A percentile compares a stretch with the other conserved stretches of the same genome.
Evolutionary conservation across 2,797 vertebrate genomes (phyloP).

Genomic region (Syngnathus acus): DNA sequence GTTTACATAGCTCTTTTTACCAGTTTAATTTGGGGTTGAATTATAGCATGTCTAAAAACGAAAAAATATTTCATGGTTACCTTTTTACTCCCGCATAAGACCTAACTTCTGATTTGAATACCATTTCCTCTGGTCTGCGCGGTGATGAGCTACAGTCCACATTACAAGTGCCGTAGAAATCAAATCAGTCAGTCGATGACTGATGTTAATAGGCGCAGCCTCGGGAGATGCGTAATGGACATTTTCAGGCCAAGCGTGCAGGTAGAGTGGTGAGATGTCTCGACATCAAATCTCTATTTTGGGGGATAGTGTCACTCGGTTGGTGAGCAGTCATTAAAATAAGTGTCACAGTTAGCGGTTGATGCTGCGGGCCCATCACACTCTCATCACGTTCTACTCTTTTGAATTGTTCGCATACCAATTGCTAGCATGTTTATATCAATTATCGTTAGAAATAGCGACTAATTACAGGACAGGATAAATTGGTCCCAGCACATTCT

Average conservation of each 20-base stretch:
- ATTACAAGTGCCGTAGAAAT: neutral
- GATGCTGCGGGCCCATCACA: neutral
- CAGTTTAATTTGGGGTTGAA: neutral
- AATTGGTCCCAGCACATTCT: too few species aligned
- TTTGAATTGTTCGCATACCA: neutral
- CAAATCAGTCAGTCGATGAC: conserved; percentile 21
- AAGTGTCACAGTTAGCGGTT: neutral
- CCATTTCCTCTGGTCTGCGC: neutral
- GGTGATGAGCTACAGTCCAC: neutral
- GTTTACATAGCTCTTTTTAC: neutral
- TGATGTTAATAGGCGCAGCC: conserved; percentile 35
- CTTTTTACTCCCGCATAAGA: neutral
- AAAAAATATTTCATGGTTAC: neutral
- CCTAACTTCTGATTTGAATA: neutral
- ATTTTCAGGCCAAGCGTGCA: conserved; percentile 21
- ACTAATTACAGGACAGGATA: too few species aligned
- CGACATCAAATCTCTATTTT: conserved; percentile 27
- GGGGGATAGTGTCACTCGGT: conserved; percentile 18
- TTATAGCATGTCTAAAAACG: neutral
- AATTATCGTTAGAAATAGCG: neutral
- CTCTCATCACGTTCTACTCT: too few species aligned
- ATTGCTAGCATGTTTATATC: neutral
- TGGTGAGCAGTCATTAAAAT: neutral
- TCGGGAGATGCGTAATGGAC: conserved; percentile 21
- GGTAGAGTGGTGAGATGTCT: conserved; percentile 12